These are phyloP conservation scores for Coelopa pilipes DNA, from an alignment of 2,888 invertebrate species.

Conservation along the genomic window DNA sequence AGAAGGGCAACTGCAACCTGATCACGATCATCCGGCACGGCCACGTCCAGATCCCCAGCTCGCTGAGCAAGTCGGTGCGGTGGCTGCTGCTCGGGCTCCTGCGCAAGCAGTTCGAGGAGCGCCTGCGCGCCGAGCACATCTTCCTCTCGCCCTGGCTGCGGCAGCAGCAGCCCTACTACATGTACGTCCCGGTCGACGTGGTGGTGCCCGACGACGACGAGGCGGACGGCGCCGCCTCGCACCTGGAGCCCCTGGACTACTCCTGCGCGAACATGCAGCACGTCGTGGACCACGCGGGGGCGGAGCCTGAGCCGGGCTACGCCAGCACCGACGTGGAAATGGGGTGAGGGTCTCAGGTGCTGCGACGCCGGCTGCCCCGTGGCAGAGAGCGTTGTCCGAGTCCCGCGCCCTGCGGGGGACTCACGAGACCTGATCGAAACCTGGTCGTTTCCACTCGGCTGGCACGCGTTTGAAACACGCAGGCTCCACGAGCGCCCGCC, in stretches of 20 bases:
- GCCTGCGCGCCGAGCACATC: conserved; percentile 58
- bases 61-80: conserved; percentile 58
- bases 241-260: conserved; percentile 50
- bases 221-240: conserved; percentile 46
- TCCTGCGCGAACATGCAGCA: conserved; percentile 48
- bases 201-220: conserved; percentile 55
- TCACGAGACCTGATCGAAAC: conserved; percentile 3
- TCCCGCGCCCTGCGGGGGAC: conserved; percentile 11
- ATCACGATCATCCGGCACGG: conserved; percentile 62
- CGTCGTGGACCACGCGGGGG: neutral
- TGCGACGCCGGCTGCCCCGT: conserved; percentile 2
- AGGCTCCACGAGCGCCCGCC: too few species aligned
- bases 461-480: conserved; percentile 16
- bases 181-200: conserved; percentile 59
- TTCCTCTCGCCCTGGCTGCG: conserved; percentile 60
- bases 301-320: neutral
- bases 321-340: conserved; percentile 46
- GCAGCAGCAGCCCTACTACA: conserved; percentile 58
- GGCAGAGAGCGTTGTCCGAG: conserved; percentile 17
- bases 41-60: conserved; percentile 60
- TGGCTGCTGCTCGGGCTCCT: conserved; percentile 57
- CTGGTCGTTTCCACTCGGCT: neutral
- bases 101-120: conserved; percentile 59
- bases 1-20: conserved; percentile 63
- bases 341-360: conserved; percentile 48